Conservation (phyloP, 2,888 invertebrate species). For the Erebia epiphron region DNA sequence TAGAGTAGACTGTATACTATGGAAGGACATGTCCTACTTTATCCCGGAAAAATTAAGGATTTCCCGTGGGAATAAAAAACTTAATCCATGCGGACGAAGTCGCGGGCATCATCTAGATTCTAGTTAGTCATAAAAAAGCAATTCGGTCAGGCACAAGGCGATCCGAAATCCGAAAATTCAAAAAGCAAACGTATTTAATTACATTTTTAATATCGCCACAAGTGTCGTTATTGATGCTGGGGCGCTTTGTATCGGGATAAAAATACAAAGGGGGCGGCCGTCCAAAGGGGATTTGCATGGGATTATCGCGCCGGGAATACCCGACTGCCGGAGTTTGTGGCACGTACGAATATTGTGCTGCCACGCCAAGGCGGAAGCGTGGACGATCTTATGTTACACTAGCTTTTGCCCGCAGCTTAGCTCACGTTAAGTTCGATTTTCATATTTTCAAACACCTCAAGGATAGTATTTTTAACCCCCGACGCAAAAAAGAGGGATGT, state of each 20-base stretch:
- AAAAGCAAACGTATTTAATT: slow-evolving; percentile 5
- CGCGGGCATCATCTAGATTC: neutral
- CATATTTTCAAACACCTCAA: too few species aligned
- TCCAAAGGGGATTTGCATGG: slow-evolving; percentile 43
- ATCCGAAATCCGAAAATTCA: slow-evolving; percentile 9
- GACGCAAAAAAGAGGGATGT: too few species aligned
- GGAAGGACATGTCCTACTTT: too few species aligned
- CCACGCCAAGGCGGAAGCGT: slow-evolving; percentile 39
- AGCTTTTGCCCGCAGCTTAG: too few species aligned
- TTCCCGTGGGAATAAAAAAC: neutral
- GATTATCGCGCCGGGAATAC: slow-evolving; percentile 40
- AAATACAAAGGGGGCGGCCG: slow-evolving; percentile 27
- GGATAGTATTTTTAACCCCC: too few species aligned
- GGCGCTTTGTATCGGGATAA: slow-evolving; percentile 31
- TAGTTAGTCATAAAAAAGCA: neutral
- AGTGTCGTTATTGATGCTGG: slow-evolving; percentile 18
- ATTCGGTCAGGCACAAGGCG: neutral
- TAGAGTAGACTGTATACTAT: too few species aligned
- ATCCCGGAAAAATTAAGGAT: too few species aligned
- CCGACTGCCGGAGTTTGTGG: slow-evolving; percentile 42
- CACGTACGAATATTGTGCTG: slow-evolving; percentile 44
- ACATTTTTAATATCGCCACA: slow-evolving; percentile 20
- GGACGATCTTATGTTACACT: slow-evolving; percentile 40
- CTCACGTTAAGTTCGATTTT: too few species aligned
- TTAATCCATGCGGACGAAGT: neutral